Conservation (phyloP, 2,797 vertebrate genomes). For the Tragelaphus oryx region DNA sequence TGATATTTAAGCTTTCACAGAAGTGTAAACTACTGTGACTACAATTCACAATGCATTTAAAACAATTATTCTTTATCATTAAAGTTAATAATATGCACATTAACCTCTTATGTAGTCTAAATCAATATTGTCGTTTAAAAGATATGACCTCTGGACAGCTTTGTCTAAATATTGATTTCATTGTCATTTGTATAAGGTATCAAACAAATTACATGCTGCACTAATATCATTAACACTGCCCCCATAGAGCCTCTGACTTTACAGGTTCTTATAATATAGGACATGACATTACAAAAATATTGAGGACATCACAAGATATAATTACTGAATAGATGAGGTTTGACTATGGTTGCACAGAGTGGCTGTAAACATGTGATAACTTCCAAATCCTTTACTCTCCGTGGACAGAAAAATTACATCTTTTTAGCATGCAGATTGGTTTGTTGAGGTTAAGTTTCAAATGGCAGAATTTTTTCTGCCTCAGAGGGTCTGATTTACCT, state of each 20-base stretch:
- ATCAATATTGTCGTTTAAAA: constrained; percentile 87
- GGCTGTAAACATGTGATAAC: constrained; percentile 45
- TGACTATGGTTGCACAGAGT: constrained; percentile 44
- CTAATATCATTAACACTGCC: constrained; percentile 86
- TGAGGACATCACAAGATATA: constrained; percentile 69
- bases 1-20: constrained; percentile 59
- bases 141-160: constrained; percentile 87
- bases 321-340: constrained; percentile 60
- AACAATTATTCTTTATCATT: constrained; percentile 81
- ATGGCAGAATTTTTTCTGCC: constrained; percentile 52
- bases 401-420: constrained; percentile 22
- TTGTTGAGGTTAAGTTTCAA: constrained; percentile 58
- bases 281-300: constrained; percentile 70
- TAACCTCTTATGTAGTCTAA: constrained; percentile 83
- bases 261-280: constrained; percentile 59
- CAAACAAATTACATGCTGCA: constrained; percentile 85
- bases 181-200: constrained; percentile 92
- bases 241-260: constrained; percentile 71
- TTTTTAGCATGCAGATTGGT: neutral
- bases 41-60: constrained; percentile 75
- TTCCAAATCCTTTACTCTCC: constrained; percentile 55
- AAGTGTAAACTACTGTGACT: constrained; percentile 68
- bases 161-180: constrained; percentile 90
- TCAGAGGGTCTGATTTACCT: constrained; percentile 57
- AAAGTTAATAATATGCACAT: constrained; percentile 86